Base-by-base conservation (phyloP, 2,888 invertebrate species). In the Drosophila planitibia region DNA sequence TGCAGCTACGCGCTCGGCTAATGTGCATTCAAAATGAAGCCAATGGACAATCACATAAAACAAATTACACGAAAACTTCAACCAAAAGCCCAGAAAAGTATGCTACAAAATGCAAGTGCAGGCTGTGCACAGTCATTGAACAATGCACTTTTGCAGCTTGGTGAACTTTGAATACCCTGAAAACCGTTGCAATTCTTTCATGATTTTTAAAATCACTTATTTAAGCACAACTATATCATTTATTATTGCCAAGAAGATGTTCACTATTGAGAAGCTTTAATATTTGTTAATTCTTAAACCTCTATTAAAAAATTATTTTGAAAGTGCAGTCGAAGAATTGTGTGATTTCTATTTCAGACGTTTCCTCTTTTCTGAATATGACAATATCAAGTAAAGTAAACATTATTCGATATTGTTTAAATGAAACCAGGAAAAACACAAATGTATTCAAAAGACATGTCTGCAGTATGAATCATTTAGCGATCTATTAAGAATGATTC, bases 11-110 rank as follows among this genome's bases (percentile, higher is more conserved):
- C 72, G 75, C 59, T 79, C 65, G 54, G 86, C 85, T 85, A 85
- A 85, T 85, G 88, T 78, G 85, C 83, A 78, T 82, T 76, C 84
- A 83, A 83, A 85, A 75, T 88, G 80, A 83, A 88, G 83, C 85
- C 85, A 85, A 88, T 88, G 86, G 82, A 84, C 85, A 88, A 85
- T 85, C 89, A 88, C 84, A 85, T 85, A 88, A 85, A 85, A 88
- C 85, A 85, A 85, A 85, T 85, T 89, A 89, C 87, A 84, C 79
- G 79, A 82, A 81, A 86, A 84, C 81, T 86, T 89, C 73, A 74
- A 73, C 64, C 70, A 74, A 81, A 85, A 86, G 79, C 86, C 89
- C 89, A 61, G 89, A 86, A 75, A 85, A 85, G 81, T 88, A 72
- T 74, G 79, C 82, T 85, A 81, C 88, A 79, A 77, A 89, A 81